Evolutionary conservation across 2,113 vertebrate species (phyloP).

Genomic region (Catharus bicknelli): DNA sequence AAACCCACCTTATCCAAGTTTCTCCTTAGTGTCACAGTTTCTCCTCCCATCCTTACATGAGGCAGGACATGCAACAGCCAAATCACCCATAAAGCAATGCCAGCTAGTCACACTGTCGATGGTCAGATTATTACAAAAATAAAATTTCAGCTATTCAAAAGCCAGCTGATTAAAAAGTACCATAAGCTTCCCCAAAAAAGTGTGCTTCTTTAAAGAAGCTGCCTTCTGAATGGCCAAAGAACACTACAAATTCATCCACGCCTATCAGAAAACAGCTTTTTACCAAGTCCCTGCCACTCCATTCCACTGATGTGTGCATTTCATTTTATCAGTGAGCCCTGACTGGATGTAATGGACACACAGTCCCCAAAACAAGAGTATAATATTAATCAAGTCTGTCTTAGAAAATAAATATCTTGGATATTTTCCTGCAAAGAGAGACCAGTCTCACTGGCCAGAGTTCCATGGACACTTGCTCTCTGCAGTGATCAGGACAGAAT

Average conservation of each 20-base stretch:
- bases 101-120: not conserved
- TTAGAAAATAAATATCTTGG: slow-evolving; percentile 54
- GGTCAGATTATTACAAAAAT: slow-evolving; percentile 59
- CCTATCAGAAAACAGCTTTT: slow-evolving; percentile 48
- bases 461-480: slow-evolving; percentile 46
- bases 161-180: slow-evolving; percentile 49
- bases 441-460: slow-evolving; percentile 19
- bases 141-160: slow-evolving; percentile 51
- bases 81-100: not conserved
- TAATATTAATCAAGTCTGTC: slow-evolving; percentile 35
- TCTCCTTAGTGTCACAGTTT: slow-evolving; percentile 27
- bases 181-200: slow-evolving; percentile 31
- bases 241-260: not conserved
- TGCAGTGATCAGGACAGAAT: slow-evolving; percentile 49
- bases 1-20: not conserved
- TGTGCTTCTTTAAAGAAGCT: slow-evolving; percentile 58
- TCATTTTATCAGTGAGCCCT: not conserved
- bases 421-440: slow-evolving; percentile 28
- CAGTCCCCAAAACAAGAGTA: not conserved
- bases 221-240: slow-evolving; percentile 24
- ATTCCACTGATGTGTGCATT: not conserved
- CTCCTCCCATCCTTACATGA: not conserved
- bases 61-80: not conserved
- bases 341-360: slow-evolving; percentile 5
- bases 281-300: slow-evolving; percentile 7